Conservation (phyloP, 2,113 vertebrate species). For the Plotosus lineatus region DNA sequence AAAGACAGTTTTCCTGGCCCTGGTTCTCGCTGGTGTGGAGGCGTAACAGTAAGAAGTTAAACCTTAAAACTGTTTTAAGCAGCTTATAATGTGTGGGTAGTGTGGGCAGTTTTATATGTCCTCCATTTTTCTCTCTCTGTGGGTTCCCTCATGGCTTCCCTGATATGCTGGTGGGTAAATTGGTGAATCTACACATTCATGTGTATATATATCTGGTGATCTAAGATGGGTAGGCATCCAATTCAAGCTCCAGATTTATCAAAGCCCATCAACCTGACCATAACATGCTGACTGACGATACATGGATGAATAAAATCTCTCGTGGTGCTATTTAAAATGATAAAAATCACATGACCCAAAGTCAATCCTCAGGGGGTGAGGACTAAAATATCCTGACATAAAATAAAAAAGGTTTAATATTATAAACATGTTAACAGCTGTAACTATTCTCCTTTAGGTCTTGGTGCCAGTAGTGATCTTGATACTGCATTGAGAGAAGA, state of each 20-base stretch:
- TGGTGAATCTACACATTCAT: background rate
- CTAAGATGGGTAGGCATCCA: background rate
- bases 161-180: background rate
- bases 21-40: too few relatives aligned
- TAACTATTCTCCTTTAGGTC: constrained; percentile 29
- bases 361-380: background rate
- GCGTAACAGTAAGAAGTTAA: too few relatives aligned
- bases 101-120: too few relatives aligned
- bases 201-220: background rate
- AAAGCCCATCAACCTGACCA: background rate
- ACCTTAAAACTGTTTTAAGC: background rate
- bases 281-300: background rate
- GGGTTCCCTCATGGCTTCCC: background rate
- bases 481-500: constrained; percentile 69
- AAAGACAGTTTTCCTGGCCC: too few relatives aligned
- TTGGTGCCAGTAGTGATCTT: constrained; percentile 53
- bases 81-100: background rate
- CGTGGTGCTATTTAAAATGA: background rate
- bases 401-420: background rate
- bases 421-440: background rate
- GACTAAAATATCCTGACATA: background rate
- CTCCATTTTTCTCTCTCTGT: background rate
- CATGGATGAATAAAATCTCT: background rate
- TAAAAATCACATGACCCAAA: background rate
- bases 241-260: background rate